phyloP scores from a whole-genome alignment of 2,113 vertebrate genomes.

The Euleptes europaea region DNA sequence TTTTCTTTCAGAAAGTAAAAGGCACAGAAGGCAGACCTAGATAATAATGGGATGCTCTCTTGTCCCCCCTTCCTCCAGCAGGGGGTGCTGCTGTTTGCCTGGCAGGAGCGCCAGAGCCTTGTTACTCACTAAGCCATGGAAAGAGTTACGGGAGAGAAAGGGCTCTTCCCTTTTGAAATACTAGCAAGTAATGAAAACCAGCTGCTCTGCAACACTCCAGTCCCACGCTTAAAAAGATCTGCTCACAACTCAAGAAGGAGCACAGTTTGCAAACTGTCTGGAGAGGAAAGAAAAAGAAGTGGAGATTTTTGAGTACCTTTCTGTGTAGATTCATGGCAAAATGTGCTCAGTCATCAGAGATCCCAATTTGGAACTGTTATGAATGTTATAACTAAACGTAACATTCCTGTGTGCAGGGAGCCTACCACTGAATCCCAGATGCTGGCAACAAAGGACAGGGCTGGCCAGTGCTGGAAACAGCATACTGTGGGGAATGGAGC shows the following conservation, averaged over 20 bases:
- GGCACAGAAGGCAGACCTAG: not conserved
- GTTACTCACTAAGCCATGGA: not conserved
- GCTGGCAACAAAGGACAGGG: no score
- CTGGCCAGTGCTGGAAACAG: no score
- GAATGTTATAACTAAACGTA: no score
- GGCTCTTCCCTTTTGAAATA: slow-evolving; percentile 32
- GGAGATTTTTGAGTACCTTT: not conserved
- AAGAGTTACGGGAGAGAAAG: not conserved
- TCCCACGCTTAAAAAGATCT: slow-evolving; percentile 53
- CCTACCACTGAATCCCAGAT: no score
- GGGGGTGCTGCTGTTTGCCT: not conserved
- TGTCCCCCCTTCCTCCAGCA: not conserved
- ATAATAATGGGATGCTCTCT: not conserved
- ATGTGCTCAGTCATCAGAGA: no score
- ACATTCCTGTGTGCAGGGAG: no score
- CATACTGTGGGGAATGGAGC: no score
- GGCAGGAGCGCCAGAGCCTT: not conserved
- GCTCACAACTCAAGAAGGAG: slow-evolving; percentile 44
- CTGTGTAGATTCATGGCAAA: no score
- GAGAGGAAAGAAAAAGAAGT: not conserved
- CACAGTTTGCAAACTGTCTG: slow-evolving; percentile 29
- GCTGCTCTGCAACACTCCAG: slow-evolving; percentile 41
- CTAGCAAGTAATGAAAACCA: slow-evolving; percentile 46
- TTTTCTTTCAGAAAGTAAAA: not conserved
- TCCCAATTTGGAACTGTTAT: no score